Evolutionary conservation across 2,797 vertebrate genomes (phyloP).

Genomic region (Pangasius krempfi): DNA sequence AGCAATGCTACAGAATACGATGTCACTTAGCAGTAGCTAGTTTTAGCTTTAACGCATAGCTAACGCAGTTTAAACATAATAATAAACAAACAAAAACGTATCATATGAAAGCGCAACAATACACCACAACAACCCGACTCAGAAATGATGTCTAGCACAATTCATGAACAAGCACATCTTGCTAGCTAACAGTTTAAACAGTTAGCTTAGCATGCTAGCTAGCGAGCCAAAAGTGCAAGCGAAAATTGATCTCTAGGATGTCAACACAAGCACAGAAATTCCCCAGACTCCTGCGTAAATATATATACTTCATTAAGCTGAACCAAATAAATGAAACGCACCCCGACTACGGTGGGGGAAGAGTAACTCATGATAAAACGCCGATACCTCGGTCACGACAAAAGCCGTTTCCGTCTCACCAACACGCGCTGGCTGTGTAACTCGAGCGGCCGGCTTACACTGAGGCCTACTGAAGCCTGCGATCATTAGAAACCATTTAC

Average conservation of each 20-base stretch:
- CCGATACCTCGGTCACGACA: neutral
- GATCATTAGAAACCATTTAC: neutral
- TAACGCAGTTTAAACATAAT: neutral
- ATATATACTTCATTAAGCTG: neutral
- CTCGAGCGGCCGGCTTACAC: conserved; percentile 72
- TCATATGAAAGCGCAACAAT: neutral
- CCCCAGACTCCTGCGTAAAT: neutral
- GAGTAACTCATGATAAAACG: neutral
- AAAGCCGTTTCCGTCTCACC: conserved; percentile 50
- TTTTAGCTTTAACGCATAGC: neutral
- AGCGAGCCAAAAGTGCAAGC: conserved; percentile 31
- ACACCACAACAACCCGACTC: neutral
- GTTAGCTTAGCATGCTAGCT: conserved; percentile 10
- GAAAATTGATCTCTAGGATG: conserved; percentile 47
- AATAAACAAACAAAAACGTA: neutral
- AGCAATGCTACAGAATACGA: conserved; percentile 18
- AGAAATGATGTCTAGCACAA: neutral
- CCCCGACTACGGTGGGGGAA: neutral
- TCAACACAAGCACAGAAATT: conserved; percentile 47
- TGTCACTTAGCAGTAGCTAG: conserved; percentile 21
- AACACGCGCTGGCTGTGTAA: conserved; percentile 64
- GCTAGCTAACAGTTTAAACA: conserved; percentile 18
- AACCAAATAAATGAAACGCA: neutral
- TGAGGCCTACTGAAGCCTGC: conserved; percentile 69
- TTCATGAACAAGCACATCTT: neutral